Conservation (phyloP, 2,888 invertebrate genomes). For the Idaea aversata region DNA sequence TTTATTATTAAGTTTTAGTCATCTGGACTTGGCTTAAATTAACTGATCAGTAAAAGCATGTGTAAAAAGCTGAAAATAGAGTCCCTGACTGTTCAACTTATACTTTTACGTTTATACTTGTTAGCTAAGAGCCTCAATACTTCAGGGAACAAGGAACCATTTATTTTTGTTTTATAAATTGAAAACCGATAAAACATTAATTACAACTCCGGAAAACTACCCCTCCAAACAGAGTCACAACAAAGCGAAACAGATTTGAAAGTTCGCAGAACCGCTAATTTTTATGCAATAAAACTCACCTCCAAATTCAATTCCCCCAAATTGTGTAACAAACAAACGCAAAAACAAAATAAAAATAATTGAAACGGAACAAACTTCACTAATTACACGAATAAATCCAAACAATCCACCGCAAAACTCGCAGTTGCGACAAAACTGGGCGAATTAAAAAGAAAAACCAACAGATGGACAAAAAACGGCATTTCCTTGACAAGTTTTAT, state of each 20-base stretch:
- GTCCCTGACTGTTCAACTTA: neutral
- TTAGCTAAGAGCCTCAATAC: too few species aligned
- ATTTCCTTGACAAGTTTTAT: conserved; percentile 79
- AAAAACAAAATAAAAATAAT: conserved; percentile 71
- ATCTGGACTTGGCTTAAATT: neutral
- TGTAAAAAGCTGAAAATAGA: neutral
- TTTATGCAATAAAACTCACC: conserved; percentile 52
- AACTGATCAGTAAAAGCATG: neutral
- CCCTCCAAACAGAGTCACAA: conserved; percentile 4
- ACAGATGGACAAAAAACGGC: conserved; percentile 71
- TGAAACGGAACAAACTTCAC: conserved; percentile 74
- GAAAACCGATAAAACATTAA: neutral
- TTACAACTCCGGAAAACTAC: neutral
- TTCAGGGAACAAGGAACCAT: neutral
- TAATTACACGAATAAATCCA: conserved; percentile 79
- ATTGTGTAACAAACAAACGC: conserved; percentile 56
- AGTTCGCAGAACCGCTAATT: conserved; percentile 43
- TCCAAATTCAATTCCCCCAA: conserved; percentile 63
- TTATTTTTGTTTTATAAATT: neutral
- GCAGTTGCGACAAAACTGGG: conserved; percentile 57
- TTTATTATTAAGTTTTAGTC: neutral
- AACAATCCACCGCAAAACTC: conserved; percentile 64
- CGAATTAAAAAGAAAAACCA: conserved; percentile 70
- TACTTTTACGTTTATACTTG: neutral
- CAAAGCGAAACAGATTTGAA: conserved; percentile 35